Conservation (phyloP, 2,797 vertebrate genomes). For the Pangasius sanitwongsei region DNA sequence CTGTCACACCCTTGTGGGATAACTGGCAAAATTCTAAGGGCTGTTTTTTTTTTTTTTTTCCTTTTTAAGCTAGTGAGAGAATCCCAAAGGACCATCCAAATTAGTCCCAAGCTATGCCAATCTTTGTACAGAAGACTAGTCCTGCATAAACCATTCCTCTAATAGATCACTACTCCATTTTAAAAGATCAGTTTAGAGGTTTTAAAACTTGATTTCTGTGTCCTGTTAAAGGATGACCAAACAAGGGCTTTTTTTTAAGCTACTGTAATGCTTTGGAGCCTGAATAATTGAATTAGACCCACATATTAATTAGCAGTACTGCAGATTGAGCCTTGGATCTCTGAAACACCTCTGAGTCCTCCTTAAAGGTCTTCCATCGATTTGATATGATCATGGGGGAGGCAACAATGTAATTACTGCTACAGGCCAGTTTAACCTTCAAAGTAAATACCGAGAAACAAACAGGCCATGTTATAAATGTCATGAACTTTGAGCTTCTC, state of each 20-base stretch:
- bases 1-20: conserved; percentile 13
- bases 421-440: conserved; percentile 76
- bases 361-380: conserved; percentile 59
- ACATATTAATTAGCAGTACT: conserved; percentile 36
- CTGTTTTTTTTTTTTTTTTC: neutral
- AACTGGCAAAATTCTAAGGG: conserved; percentile 15
- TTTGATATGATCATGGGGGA: conserved; percentile 56
- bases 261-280: conserved; percentile 5
- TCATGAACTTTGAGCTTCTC: conserved; percentile 78
- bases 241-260: neutral
- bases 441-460: conserved; percentile 74
- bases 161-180: neutral
- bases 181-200: no score
- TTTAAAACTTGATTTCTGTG: neutral
- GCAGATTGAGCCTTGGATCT: conserved; percentile 30
- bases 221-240: neutral
- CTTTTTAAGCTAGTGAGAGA: neutral
- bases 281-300: conserved; percentile 24
- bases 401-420: conserved; percentile 63
- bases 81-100: neutral
- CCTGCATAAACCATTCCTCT: neutral
- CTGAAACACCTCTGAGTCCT: conserved; percentile 36
- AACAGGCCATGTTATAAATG: conserved; percentile 73
- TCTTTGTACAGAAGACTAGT: neutral
- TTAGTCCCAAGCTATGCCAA: neutral